phyloP scores from a whole-genome alignment of 1,140 invertebrate species.

The Heliconius hewitsoni region DNA sequence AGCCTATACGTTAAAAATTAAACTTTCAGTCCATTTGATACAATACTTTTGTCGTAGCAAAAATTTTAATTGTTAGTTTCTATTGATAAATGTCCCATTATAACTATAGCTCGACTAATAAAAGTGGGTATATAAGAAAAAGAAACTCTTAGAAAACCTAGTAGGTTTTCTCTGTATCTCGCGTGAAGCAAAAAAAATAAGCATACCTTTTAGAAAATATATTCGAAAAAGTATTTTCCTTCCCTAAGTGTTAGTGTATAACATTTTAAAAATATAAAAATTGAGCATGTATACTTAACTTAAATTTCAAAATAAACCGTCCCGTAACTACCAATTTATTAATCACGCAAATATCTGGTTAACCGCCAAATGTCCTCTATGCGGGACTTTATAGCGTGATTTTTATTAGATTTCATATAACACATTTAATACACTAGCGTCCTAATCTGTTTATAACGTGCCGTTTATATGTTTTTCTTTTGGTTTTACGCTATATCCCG shows the following conservation, averaged over 20 bases:
- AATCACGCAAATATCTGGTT: conserved; percentile 25
- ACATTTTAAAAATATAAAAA: too few relatives aligned
- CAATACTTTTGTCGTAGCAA: too few relatives aligned
- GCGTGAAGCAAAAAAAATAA: not conserved
- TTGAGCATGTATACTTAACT: not conserved
- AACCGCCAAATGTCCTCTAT: conserved; percentile 28
- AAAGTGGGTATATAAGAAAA: too few relatives aligned
- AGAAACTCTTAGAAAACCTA: too few relatives aligned
- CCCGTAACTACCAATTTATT: not conserved
- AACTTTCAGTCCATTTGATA: too few relatives aligned
- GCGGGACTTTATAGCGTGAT: conserved; percentile 17
- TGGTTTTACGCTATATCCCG: not conserved
- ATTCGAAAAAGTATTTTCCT: too few relatives aligned
- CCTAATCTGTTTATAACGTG: not conserved
- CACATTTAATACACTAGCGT: not conserved
- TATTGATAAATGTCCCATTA: too few relatives aligned
- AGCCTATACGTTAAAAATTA: too few relatives aligned
- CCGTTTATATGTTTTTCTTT: not conserved
- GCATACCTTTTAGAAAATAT: too few relatives aligned
- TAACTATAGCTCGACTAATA: too few relatives aligned
- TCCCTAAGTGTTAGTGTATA: too few relatives aligned
- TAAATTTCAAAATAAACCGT: not conserved
- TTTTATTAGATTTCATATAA: conserved; percentile 19
- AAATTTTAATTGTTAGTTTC: too few relatives aligned
- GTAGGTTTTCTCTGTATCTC: not conserved